phyloP scores from a whole-genome alignment of 2,113 vertebrate species.

The Marcusenius ussheri region DNA sequence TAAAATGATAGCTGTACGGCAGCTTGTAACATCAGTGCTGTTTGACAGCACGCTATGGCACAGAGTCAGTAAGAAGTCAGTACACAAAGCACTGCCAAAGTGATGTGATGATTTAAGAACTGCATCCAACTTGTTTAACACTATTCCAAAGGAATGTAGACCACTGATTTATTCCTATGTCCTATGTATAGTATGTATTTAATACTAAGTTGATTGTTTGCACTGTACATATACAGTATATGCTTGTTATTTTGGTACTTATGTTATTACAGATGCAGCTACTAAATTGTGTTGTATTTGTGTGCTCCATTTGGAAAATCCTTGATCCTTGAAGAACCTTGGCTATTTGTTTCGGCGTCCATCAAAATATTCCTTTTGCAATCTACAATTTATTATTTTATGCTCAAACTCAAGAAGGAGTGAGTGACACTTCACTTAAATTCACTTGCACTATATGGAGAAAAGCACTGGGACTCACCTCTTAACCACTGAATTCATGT shows the following conservation, averaged over 20 bases:
- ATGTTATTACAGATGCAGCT: not conserved
- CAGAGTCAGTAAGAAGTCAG: not conserved
- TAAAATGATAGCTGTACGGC: conserved; percentile 21
- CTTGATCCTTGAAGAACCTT: not conserved
- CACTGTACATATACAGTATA: not conserved
- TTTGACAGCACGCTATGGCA: conserved; percentile 9
- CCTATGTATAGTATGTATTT: not conserved
- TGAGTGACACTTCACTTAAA: not conserved
- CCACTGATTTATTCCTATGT: not conserved
- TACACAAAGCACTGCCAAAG: not conserved
- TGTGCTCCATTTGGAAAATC: not conserved
- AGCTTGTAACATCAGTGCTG: not conserved
- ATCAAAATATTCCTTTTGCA: not conserved
- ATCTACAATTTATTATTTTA: not conserved
- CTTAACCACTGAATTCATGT: not conserved
- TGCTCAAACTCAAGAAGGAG: not conserved
- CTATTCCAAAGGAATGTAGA: not conserved
- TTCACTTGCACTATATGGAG: not conserved
- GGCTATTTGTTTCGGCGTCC: not conserved
- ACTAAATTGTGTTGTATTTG: not conserved
- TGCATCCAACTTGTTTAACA: not conserved
- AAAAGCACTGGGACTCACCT: not conserved
- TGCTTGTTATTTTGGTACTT: not conserved
- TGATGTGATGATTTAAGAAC: not conserved
- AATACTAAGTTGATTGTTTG: not conserved